Conservation (phyloP, 2,113 vertebrate genomes). For the Candoia aspera region DNA sequence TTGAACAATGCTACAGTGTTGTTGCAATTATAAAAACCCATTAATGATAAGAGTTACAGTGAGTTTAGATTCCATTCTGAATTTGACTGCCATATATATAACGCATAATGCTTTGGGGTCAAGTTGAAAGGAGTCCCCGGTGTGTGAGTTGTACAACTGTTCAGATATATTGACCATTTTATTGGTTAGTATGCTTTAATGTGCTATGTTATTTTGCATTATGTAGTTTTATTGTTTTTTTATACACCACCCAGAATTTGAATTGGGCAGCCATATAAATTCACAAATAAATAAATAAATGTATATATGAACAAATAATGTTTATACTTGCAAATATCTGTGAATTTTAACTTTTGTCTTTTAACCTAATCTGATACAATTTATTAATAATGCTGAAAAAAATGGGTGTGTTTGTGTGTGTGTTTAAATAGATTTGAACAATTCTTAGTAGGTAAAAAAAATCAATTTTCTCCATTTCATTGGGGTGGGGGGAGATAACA, state of each 20-base stretch:
- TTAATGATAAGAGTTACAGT: not conserved
- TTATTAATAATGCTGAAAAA: not conserved
- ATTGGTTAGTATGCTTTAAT: not conserved
- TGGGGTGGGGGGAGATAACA: not conserved
- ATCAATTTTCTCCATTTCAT: not conserved
- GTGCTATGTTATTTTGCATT: not conserved
- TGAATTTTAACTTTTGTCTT: not conserved
- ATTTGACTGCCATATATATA: not conserved
- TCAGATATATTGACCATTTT: not conserved
- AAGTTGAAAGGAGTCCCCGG: not conserved
- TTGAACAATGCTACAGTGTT: not conserved
- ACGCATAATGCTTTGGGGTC: not conserved
- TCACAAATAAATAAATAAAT: not conserved
- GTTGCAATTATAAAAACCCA: not conserved
- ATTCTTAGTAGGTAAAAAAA: not conserved
- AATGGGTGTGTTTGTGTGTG: not conserved
- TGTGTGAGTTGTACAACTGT: not conserved
- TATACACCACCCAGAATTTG: not conserved
- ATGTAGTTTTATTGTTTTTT: not conserved
- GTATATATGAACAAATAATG: not conserved
- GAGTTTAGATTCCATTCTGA: constrained; percentile 3
- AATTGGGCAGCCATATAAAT: not conserved
- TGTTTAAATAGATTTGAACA: not conserved
- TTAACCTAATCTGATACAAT: not conserved
- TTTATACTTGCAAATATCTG: not conserved